Conservation (phyloP, 2,888 invertebrate genomes). For the Ashinkailepas kermadecensis region DNA sequence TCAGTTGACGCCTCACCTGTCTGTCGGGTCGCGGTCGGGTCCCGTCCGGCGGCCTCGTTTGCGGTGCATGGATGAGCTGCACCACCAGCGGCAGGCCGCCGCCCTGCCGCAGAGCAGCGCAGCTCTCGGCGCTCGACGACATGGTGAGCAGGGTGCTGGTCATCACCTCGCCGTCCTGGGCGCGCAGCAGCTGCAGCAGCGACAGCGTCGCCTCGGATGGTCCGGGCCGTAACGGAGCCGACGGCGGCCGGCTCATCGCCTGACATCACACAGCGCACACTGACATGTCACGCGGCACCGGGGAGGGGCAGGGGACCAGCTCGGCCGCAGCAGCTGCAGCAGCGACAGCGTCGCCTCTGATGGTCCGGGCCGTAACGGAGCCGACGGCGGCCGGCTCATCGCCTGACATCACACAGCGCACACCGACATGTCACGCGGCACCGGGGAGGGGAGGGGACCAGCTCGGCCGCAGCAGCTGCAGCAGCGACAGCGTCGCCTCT, state of each 20-base stretch:
- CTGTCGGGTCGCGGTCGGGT: background rate
- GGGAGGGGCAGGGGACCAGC: too few relatives aligned
- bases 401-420: too few relatives aligned
- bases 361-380: too few relatives aligned
- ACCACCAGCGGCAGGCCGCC: constrained; percentile 89
- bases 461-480: constrained; percentile 79
- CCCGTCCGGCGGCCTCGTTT: constrained; percentile 50
- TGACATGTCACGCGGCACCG: too few relatives aligned
- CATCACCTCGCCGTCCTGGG: constrained; percentile 81
- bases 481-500: constrained; percentile 86
- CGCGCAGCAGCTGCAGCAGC: constrained; percentile 76
- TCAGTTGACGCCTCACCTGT: background rate
- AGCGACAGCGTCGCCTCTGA: too few relatives aligned
- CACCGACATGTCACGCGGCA: too few relatives aligned
- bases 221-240: background rate
- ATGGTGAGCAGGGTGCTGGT: constrained; percentile 81
- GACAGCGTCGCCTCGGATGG: constrained; percentile 92
- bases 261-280: background rate
- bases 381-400: too few relatives aligned
- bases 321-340: too few relatives aligned
- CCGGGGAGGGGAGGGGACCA: too few relatives aligned
- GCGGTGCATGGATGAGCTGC: constrained; percentile 77
- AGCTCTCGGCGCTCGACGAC: constrained; percentile 84
- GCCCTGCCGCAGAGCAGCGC: constrained; percentile 82
- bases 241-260: background rate